Base-by-base conservation (phyloP, 2,113 vertebrate genomes). In the Hoplias malabaricus region DNA sequence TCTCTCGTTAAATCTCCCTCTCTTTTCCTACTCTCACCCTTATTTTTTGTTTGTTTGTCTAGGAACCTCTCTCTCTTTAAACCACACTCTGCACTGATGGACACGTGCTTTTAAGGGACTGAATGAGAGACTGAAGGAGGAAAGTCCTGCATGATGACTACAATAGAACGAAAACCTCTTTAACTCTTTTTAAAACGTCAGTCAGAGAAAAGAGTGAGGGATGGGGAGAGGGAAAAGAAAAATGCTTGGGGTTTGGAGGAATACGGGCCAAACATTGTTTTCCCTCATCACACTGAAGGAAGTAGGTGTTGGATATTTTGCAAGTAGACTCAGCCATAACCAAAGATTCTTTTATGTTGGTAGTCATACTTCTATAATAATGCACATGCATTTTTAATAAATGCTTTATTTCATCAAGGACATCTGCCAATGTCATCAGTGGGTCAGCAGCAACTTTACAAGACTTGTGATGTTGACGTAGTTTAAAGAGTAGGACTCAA, bases 161-260 rank as follows among this genome's bases (percentile, higher is more conserved):
- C 16, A 61, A 34, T 29, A 48, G 11, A 1, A 9, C 46, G 14
- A 62, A 43, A 46, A 9, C 25, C 38, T 29, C 25, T 62, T 1
- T 7, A 31, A 4, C 1, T 62, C 4, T 46, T 11, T 61, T 73
- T 33, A 33, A 48, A 63, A 63, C 19, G 9, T 62, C 1, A 36
- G 14, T 1, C 29, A 36, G 36, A 12, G 21, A 40, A 59, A 57
- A 4, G 38, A 14, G 31, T 62, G 59, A 73, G 63, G 29, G 79
- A 42, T 43, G 1, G 5, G 16, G 48, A 61, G 80, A 84, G 48
- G 83, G 79, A 69, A 80, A 63, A 79, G 19, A 4, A 16, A 38
- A 57, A 16, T 10, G 38, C 1, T 21, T 11, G 2, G 34, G 16
- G 36, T 13, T 3, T 48, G 19, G 14, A 42, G 23, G 53, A 23